Evolutionary conservation across 2,113 vertebrate species (phyloP).

Genomic region (Leiothrix lutea): DNA sequence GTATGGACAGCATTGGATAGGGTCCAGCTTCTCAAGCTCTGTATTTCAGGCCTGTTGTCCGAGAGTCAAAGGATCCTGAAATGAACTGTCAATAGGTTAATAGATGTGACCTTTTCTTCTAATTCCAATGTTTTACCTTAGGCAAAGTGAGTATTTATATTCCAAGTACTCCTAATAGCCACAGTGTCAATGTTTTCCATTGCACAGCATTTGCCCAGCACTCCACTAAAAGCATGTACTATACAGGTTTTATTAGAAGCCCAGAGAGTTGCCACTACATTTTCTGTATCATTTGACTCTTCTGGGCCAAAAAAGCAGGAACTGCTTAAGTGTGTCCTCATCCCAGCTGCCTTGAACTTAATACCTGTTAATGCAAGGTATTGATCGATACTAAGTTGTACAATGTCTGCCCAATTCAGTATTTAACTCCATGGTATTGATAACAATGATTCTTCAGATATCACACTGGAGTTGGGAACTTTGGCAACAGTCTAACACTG

Average conservation of each 20-base stretch:
- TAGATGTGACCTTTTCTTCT: constrained; percentile 6
- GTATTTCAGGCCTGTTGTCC: background rate
- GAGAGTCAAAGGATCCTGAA: background rate
- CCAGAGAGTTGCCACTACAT: background rate
- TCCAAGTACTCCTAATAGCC: background rate
- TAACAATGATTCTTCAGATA: background rate
- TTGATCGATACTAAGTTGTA: background rate
- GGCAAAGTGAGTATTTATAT: background rate
- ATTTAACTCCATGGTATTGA: background rate
- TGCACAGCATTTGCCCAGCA: background rate
- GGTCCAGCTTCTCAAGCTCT: background rate
- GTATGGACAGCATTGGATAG: background rate
- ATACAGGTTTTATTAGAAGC: background rate
- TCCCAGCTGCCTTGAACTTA: background rate
- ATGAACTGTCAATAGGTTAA: constrained; percentile 53
- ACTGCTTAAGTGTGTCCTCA: background rate
- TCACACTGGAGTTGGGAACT: background rate
- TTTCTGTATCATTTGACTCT: background rate
- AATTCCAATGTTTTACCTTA: background rate
- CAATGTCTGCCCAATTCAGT: background rate
- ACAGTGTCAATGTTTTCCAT: background rate
- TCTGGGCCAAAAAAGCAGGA: background rate
- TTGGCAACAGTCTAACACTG: background rate
- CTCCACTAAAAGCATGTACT: background rate
- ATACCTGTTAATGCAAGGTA: constrained; percentile 3